Evolutionary conservation across 2,888 invertebrate species (phyloP), one percentile per base, ranked within the genome.

Genomic region (Drosophila neonasuta): DNA sequence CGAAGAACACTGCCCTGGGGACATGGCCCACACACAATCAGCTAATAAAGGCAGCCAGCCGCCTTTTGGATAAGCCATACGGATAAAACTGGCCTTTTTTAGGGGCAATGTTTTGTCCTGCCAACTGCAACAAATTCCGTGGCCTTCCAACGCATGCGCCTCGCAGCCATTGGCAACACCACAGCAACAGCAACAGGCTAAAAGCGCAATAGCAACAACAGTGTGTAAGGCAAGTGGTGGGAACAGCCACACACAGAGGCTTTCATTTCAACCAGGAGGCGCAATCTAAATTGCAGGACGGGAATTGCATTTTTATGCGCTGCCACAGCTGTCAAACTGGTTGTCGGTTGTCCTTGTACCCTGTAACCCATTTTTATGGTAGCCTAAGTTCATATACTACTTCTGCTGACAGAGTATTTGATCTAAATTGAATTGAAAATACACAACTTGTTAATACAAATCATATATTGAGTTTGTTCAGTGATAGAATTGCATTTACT

Each of bases 111-210:
- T 63, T 76, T 71, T 73, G 74, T 69, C 34, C 78, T 76, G 58
- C 62, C 77, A 68, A 82, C 78, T 81, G 81, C 81, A 82, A 82
- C 82, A 85, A 80, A 82, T 85, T 80, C 66, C 30, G 63, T 42
- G 46, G 41, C 24, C 49, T 83, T 84, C 83, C 83, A 84, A 54
- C 81, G 83, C 88, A 76, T 87, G 83, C 83, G 82, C 71, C n/a
- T 13, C 56, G 8, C 7, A 9, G 10, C 20, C 34, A 30, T 52
- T 52, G 49, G 56, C 71, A 52, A 61, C 68, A 74, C 77, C 77
- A 61, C 68, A 74, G 74, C 79, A 80, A 73, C 78, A 85, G 87
- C 81, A 87, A 85, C 87, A 81, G 80, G 87, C 87, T 79, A 71
- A 49, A 61, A 54, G 39, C 60, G 10, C 41, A 59, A 60, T 20